Base-by-base conservation (phyloP, 2,888 invertebrate species). In the Stomorhina lunata region DNA sequence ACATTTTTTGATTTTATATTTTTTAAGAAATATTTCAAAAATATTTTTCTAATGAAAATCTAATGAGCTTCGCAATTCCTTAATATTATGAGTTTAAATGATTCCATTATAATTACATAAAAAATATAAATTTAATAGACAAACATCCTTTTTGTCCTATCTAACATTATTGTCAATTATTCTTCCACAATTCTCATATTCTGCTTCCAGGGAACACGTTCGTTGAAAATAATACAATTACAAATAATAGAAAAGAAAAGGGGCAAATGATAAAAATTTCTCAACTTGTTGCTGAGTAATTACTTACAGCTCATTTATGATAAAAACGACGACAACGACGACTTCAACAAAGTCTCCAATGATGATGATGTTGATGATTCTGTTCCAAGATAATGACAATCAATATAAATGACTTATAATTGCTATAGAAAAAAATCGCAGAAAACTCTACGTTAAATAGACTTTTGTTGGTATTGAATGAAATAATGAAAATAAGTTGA, bases 251-350 rank as follows among this genome's bases (percentile, higher is more conserved):
- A 12, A 10, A 45, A 45, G n/a, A 0, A 57, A 22, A 37, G 17
- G 20, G 20, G n/a, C 10, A 32, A n/a, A n/a, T 17, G 12, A 12
- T 12, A 50, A 50, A 29, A 45, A 40, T 22, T 6, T 34, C 63
- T 9, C n/a, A 48, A 81, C 72, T 63, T 77, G 72, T 81, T 77
- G 72, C 59, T 53, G 29, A 4, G 20, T 80, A 75, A 83, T 84
- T 81, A 76, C 69, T 76, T 73, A 55, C 80, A 50, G 48, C 72
- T 76, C 83, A 80, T 84, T 84, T 61, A 40, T 55, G 48, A 80
- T 50, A 66, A 68, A 72, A 68, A 63, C 34, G 37, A 48, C 10
- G 72, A 81, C 68, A 85, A 85, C 87, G 85, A 85, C 37, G 59
- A 55, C n/a, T n/a, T n/a, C n/a, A n/a, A n/a, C n/a, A n/a, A n/a